Percentiles rank a stretch among this genome's conserved stretches.
Conservation (phyloP, 2,888 invertebrate genomes). For the Drosophila anceps region DNA sequence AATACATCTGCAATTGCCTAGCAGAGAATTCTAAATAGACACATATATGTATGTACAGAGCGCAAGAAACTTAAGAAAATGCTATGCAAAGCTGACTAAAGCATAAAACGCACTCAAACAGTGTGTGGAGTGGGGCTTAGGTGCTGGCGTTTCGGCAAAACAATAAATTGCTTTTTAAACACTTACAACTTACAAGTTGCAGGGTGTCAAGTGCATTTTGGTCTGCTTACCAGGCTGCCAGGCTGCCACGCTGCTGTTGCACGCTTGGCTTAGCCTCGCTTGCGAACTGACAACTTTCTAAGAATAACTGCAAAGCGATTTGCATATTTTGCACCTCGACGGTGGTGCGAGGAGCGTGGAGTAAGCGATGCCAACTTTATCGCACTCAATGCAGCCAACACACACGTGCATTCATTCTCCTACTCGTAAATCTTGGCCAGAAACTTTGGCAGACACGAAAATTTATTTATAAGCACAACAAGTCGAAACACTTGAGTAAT, state of each 20-base stretch:
- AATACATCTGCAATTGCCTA: not conserved
- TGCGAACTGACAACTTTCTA: constrained; percentile 76
- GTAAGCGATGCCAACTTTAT: constrained; percentile 61
- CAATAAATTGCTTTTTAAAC: constrained; percentile 81
- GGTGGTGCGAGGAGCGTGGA: not conserved
- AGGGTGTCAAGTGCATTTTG: constrained; percentile 54
- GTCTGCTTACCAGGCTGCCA: constrained; percentile 34
- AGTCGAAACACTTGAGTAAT: constrained; percentile 61
- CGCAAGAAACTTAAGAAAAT: not conserved
- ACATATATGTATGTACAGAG: not conserved
- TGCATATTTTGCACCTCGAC: constrained; percentile 71
- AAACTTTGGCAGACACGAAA: constrained; percentile 76
- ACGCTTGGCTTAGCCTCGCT: constrained; percentile 61
- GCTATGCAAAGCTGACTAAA: not conserved
- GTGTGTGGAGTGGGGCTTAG: constrained; percentile 12
- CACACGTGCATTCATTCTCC: constrained; percentile 34
- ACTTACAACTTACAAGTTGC: constrained; percentile 71
- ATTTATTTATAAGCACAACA: constrained; percentile 68
- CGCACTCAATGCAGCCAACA: constrained; percentile 64
- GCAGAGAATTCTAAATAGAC: not conserved
- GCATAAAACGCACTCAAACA: not conserved
- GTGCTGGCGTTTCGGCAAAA: constrained; percentile 47
- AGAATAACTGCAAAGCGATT: constrained; percentile 79
- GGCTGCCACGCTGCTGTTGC: constrained; percentile 23
- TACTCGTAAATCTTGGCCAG: constrained; percentile 67